A percentile compares a stretch with the other conserved stretches of the same genome.
Evolutionary conservation across 2,797 vertebrate genomes (phyloP).

Genomic region (Ptychadena robeensis): DNA sequence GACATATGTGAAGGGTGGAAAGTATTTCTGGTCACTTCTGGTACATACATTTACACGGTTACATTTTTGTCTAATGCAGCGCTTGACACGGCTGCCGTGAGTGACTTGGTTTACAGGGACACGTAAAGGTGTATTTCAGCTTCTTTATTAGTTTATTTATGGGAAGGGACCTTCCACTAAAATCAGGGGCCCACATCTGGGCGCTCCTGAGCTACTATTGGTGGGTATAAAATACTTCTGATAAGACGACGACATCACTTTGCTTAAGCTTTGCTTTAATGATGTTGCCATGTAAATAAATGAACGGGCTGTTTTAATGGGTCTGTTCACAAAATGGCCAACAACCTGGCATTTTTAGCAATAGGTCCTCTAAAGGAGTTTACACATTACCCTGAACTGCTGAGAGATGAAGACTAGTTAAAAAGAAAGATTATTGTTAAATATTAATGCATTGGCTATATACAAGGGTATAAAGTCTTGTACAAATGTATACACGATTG

Average conservation of each 20-base stretch:
- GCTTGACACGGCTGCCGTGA: background rate
- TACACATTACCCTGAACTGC: constrained; percentile 7
- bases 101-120: too few species aligned
- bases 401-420: background rate
- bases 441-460: constrained; percentile 6
- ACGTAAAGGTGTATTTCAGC: background rate
- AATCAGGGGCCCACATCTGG: too few species aligned
- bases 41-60: background rate
- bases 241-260: too few species aligned
- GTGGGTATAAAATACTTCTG: too few species aligned
- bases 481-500: constrained; percentile 43
- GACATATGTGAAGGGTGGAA: background rate
- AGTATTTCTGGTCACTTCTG: background rate
- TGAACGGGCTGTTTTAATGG: background rate
- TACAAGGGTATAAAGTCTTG: constrained; percentile 29
- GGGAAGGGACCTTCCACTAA: too few species aligned
- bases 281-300: background rate
- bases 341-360: background rate
- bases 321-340: background rate
- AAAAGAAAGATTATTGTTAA: constrained; percentile 2
- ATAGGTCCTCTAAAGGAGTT: background rate
- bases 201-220: too few species aligned
- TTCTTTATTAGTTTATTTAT: too few species aligned
- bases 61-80: background rate
- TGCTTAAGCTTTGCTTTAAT: too few species aligned